Base-by-base conservation (phyloP, 2,113 vertebrate genomes). In the Campylomormyrus numenius region DNA sequence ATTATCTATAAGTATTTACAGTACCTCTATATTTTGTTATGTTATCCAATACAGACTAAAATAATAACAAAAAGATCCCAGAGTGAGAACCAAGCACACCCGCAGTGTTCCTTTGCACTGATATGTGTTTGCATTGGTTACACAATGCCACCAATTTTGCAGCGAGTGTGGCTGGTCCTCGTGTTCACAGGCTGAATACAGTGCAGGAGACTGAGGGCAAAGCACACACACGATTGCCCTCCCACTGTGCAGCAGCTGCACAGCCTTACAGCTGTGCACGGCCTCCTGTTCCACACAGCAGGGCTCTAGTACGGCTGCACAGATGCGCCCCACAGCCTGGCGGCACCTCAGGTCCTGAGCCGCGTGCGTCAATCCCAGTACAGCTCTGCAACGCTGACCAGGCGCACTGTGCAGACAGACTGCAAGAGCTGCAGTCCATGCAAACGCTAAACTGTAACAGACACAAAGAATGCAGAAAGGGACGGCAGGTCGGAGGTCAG, bases 61-160 rank as follows among this genome's bases (percentile, higher is more conserved):
- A 80, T 46, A 85, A 84, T 62, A 89, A 62, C 46, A 62, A 89
- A 62, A 62, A 31, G 6, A 74, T 48, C 88, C 42, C 45, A 74
- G 52, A 88, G 49, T 35, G 66, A 48, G 48, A 89, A 77, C 88
- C 88, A 39, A 19, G 39, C 58, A 35, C 24, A 15, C 66, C n/a
- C 35, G 3, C 58, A 77, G 53, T 8, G n/a, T 10, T 56, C 77
- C 24, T 85, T 77, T 85, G 35, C 80, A 45, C 53, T 27, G 49
- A 83, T 74, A 46, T 77, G 13, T 46, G 27, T 27, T 31, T 53
- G 53, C 17, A 35, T 0, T 8, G 9, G 15, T 15, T n/a, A 53
- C 21, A 27, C 48, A 80, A 83, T 42, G 50, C 70, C 31, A 53
- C n/a, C n/a, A n/a, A 80, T 84, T 56, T 39, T 7, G 50, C 6